A percentile compares a stretch with the other conserved stretches of the same genome.
Evolutionary conservation across 2,888 invertebrate genomes (phyloP).

Genomic region (Xylophagus ater): DNA sequence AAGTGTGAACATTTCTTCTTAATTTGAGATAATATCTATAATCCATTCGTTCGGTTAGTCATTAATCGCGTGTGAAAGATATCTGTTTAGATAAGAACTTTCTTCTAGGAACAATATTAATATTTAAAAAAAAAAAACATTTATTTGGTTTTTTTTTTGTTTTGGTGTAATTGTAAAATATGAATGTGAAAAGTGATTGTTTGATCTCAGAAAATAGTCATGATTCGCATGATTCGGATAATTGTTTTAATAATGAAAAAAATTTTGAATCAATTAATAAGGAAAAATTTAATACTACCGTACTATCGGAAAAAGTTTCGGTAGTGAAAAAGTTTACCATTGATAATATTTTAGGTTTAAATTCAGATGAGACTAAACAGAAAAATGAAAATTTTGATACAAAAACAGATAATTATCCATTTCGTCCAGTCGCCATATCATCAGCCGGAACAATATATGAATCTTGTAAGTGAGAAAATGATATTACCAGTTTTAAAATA

Average conservation of each 20-base stretch:
- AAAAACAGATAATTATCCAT: constrained; percentile 7
- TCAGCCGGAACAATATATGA: constrained; percentile 19
- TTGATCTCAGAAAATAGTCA: constrained; percentile 13
- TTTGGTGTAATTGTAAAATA: too few relatives aligned
- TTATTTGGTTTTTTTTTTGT: too few relatives aligned
- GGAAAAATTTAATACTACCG: neutral
- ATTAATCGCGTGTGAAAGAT: too few relatives aligned
- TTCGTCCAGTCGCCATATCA: constrained; percentile 17
- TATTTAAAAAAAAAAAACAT: too few relatives aligned
- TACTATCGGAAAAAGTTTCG: neutral
- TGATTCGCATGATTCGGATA: constrained; percentile 19
- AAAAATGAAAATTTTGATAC: neutral
- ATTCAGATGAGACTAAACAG: constrained; percentile 12
- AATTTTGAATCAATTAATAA: neutral
- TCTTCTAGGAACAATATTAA: too few relatives aligned
- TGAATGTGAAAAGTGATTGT: constrained; percentile 7
- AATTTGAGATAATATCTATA: too few relatives aligned
- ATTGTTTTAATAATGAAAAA: constrained; percentile 15
- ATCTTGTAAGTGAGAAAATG: constrained; percentile 21
- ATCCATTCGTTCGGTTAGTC: too few relatives aligned
- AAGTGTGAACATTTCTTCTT: too few relatives aligned
- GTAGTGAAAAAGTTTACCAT: constrained; percentile 24
- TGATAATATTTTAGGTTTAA: constrained; percentile 26
- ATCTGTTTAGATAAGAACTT: too few relatives aligned
- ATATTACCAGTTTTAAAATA: too few relatives aligned